phyloP scores from a whole-genome alignment of 2,888 invertebrate genomes.

The Macrophya alboannulata region DNA sequence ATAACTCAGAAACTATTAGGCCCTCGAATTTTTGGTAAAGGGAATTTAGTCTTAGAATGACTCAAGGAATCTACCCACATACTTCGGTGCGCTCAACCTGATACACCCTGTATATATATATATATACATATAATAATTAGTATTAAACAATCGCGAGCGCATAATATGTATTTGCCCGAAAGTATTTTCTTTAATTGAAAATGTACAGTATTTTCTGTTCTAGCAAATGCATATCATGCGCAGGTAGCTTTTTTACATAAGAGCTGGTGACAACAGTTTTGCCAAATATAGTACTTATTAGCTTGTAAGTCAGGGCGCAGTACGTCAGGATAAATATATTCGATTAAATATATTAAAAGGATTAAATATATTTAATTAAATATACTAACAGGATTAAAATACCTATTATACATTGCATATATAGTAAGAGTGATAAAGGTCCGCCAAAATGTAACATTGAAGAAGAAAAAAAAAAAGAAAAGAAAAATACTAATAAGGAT shows the following conservation, averaged over 20 bases:
- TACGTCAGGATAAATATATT: slow-evolving; percentile 55
- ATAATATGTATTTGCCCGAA: slow-evolving; percentile 57
- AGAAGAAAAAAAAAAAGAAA: slow-evolving; percentile 55
- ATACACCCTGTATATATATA: no score
- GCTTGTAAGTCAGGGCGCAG: slow-evolving; percentile 65
- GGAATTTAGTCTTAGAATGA: no score
- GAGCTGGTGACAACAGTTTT: slow-evolving; percentile 73
- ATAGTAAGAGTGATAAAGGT: slow-evolving; percentile 29
- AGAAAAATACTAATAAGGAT: slow-evolving; percentile 59
- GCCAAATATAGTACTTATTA: slow-evolving; percentile 80
- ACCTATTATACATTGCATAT: slow-evolving; percentile 38
- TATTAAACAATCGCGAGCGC: slow-evolving; percentile 39
- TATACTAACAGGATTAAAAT: slow-evolving; percentile 8
- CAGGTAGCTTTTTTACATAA: slow-evolving; percentile 79
- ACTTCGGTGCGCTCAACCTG: no score
- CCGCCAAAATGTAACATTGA: slow-evolving; percentile 51
- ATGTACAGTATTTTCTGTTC: slow-evolving; percentile 45
- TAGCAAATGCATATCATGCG: slow-evolving; percentile 71
- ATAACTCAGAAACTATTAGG: no score
- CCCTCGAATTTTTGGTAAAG: no score
- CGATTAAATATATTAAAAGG: no score
- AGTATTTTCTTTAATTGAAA: slow-evolving; percentile 63
- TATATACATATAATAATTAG: slow-evolving; percentile 42
- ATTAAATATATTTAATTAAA: not conserved
- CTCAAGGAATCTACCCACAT: no score